Conservation (phyloP, 2,888 invertebrate genomes). For the Aethes cnicana region DNA sequence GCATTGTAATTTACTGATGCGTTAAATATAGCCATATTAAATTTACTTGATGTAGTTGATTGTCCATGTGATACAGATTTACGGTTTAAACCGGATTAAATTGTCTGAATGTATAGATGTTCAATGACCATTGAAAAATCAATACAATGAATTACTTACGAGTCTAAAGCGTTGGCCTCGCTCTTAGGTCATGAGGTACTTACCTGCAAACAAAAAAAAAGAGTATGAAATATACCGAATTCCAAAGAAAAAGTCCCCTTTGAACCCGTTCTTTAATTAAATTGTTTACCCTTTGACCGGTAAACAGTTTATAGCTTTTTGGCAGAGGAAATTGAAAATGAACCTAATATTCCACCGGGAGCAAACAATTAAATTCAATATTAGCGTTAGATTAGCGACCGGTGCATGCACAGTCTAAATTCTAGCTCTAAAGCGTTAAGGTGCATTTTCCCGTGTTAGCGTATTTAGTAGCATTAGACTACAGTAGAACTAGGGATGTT, state of each 20-base stretch:
- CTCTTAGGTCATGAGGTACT: conserved; percentile 1
- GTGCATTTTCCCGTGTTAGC: background rate
- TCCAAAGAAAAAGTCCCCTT: background rate
- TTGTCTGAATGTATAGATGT: no score
- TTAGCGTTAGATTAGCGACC: background rate
- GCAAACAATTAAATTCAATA: conserved; percentile 1
- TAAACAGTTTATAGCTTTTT: conserved; percentile 12
- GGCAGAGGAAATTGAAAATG: conserved; percentile 3
- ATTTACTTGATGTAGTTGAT: no score
- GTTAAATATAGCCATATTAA: no score
- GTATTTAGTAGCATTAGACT: conserved; percentile 1
- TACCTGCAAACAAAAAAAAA: conserved; percentile 21
- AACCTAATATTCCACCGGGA: conserved; percentile 2
- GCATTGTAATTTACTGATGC: no score
- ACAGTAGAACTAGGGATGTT: no score
- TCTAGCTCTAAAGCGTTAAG: background rate
- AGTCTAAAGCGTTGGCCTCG: background rate
- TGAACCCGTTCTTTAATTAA: background rate
- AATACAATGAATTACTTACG: conserved; percentile 15
- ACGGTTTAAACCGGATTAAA: no score
- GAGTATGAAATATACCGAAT: background rate
- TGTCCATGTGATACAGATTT: no score
- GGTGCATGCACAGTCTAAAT: background rate
- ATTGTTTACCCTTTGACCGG: background rate
- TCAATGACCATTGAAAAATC: conserved; percentile 12